Base-by-base conservation (phyloP, 1,140 invertebrate genomes). In the Heterodera carotae region DNA sequence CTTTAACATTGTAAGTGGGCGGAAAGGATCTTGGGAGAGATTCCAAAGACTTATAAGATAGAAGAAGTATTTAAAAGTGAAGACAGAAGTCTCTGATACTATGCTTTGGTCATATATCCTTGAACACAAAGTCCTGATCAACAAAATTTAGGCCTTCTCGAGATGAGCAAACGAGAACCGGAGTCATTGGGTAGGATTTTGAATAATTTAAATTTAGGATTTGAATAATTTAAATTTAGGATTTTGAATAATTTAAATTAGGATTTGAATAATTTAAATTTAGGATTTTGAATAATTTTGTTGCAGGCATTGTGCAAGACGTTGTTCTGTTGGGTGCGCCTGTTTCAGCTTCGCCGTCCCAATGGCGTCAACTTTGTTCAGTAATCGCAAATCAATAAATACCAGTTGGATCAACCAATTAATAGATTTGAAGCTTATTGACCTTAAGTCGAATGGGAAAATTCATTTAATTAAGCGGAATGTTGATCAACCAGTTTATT, bases 321-420 rank as follows among this genome's bases (percentile, higher is more conserved):
- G 92, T 91, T 0, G 89, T 92, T 72, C 87, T 93, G 69, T 88
- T 93, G 5, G 92, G 92, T 43, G 91, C 92, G 7, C 92, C 92
- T 6, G 86, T 87, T n/a, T 84, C 76, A 12, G 85, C 85, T 5
- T 87, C 86, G 12, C 75, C 83, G 0, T 87, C 87, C 75, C 64
- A 86, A 60, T 90, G 89, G 90, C 71, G 84, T 56, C 77, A 81
- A 7, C 79, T 90, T 15, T 80, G 76, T 8, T 83, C 77, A 66
- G 89, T 53, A 53, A 53, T 6, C 10, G n/a, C n/a, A n/a, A 39
- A 6, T 39, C 10, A 39, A 39, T 39, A 39, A 39, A 6, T 39
- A 39, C n/a, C n/a, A n/a, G n/a, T n/a, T n/a, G n/a, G n/a, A 39
- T 39, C 10, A 6, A 39, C 4, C 4, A 39, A 39, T 6, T 39